phyloP scores from a whole-genome alignment of 2,113 vertebrate genomes.

The Todiramphus chloris region DNA sequence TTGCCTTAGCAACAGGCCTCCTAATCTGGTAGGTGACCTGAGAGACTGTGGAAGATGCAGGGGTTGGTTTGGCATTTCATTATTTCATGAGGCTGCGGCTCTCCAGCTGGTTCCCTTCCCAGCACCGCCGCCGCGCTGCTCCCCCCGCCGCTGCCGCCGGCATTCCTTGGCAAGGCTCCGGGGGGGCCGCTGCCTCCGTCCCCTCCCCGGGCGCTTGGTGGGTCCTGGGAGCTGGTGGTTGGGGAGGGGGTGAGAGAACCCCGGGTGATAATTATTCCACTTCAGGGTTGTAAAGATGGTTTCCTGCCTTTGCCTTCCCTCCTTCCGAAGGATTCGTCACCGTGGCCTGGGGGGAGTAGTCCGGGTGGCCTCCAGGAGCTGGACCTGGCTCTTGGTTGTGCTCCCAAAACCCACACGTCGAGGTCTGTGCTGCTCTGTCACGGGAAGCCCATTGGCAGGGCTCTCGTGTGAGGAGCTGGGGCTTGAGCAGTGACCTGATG shows the following conservation, averaged over 20 bases:
- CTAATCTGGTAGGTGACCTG: slow-evolving; percentile 94
- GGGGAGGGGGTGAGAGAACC: neutral
- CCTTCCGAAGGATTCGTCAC: fast-evolving
- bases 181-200: neutral
- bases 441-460: neutral
- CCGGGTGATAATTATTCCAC: neutral
- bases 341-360: neutral
- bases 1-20: slow-evolving; percentile 92
- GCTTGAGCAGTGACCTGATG: neutral
- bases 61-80: slow-evolving; percentile 86
- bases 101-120: slow-evolving; percentile 82
- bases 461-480: neutral
- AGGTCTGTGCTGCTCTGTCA: neutral
- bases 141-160: slow-evolving; percentile 45
- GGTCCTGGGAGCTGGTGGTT: neutral
- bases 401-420: neutral
- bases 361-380: fast-evolving
- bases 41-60: slow-evolving; percentile 86
- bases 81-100: slow-evolving; percentile 81
- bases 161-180: slow-evolving; percentile 71
- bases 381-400: fast-evolving
- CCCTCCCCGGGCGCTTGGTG: neutral
- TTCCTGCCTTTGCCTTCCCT: neutral
- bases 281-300: neutral
- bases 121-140: slow-evolving; percentile 60